Conservation (phyloP, 2,797 vertebrate species). For the Lemur catta region DNA sequence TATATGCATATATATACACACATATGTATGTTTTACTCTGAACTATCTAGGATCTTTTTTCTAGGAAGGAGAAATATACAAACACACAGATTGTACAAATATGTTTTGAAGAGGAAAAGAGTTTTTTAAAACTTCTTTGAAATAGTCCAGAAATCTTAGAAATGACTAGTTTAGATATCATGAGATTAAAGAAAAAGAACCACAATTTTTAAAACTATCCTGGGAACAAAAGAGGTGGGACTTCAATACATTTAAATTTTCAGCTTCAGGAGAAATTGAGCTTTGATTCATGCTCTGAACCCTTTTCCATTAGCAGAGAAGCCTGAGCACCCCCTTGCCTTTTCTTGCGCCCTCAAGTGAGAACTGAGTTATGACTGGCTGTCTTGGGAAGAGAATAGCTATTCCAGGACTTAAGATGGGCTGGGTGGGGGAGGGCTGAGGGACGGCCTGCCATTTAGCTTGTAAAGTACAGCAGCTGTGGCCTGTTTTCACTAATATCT, state of each 20-base stretch:
- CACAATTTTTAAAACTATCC: background rate
- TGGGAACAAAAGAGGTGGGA: background rate
- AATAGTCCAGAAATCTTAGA: background rate
- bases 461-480: slow-evolving; percentile 84
- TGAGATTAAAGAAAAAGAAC: slow-evolving; percentile 4
- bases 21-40: background rate
- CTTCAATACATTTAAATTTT: background rate
- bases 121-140: background rate
- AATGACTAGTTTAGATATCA: background rate
- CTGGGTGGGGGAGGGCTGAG: slow-evolving; percentile 27
- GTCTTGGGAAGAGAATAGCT: slow-evolving; percentile 67
- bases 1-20: background rate
- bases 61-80: background rate
- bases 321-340: slow-evolving; percentile 45
- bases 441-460: slow-evolving; percentile 59
- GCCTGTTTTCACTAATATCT: slow-evolving; percentile 87
- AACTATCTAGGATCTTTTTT: background rate
- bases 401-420: slow-evolving; percentile 38
- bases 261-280: background rate
- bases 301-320: slow-evolving; percentile 45
- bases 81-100: background rate
- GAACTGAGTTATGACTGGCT: slow-evolving; percentile 73
- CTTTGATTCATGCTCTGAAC: background rate
- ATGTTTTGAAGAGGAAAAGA: background rate
- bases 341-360: slow-evolving; percentile 64